Evolutionary conservation across 2,113 vertebrate genomes (phyloP), one percentile per base, ranked within the genome.

Genomic region (Onychostoma macrolepis): DNA sequence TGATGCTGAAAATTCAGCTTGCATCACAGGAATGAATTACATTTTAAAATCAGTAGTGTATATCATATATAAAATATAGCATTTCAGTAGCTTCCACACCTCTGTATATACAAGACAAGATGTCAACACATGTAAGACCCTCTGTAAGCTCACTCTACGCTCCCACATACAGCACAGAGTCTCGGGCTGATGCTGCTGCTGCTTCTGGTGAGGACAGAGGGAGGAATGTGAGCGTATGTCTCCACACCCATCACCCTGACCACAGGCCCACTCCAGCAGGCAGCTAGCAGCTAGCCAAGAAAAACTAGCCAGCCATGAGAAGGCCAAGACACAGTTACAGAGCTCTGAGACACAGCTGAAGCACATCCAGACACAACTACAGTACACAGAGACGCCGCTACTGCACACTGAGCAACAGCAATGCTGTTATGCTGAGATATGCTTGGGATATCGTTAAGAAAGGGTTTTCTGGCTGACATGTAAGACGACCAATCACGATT

Each of bases 161-260:
- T 80, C 10, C 4, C 30, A 36, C 8, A 41, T 72, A 19, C 75
- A 50, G 28, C 50, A 36, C 38, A 24, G 63, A 50, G 67, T 56
- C 48, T 53, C 17, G n/a, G 63, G 75, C 78, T 7, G 80, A 75
- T 67, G 85, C 61, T 6, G 43, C 43, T 69, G 85, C 61, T 6
- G 43, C 63, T 7, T 79, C 48, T 24, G 69, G 30, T 87, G 80
- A 71, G 89, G 90, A 88, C 88, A 74, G 91, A 86, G 89, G 38
- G 63, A 88, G 90, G 93, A 93, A 93, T 92, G 92, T 87, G 92
- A 92, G 85, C 85, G 90, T 93, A 92, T 92, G 92, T 88, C 86
- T 93, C 93, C 92, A 91, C 93, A 90, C 92, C 93, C 93, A 93
- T 92, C 87, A 89, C 90, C 92, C 84, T 77, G 88, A 94, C 93